phyloP scores from a whole-genome alignment of 1,140 invertebrate genomes.

The Phymastichus coffea region DNA sequence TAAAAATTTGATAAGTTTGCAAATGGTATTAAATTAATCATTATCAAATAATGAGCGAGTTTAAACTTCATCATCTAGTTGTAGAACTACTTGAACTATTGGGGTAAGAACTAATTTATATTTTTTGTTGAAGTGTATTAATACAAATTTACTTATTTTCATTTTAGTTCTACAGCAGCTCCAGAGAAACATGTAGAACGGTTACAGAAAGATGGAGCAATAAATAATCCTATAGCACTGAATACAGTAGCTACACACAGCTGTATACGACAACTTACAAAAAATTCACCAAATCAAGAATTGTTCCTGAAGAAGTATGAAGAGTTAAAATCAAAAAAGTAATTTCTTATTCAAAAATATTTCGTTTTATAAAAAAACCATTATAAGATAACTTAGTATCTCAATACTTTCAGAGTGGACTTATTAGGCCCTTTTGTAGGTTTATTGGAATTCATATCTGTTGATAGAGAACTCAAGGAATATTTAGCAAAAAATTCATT shows the following conservation, averaged over 20 bases:
- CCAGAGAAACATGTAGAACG: constrained; percentile 57
- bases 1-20: no score
- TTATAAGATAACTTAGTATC: constrained; percentile 3
- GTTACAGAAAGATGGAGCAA: constrained; percentile 51
- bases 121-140: background rate
- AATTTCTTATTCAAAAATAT: constrained; percentile 25
- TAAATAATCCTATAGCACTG: constrained; percentile 31
- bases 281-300: constrained; percentile 49
- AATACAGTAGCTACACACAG: constrained; percentile 48
- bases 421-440: constrained; percentile 56
- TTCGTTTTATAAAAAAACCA: background rate
- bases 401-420: constrained; percentile 53
- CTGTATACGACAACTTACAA: constrained; percentile 50
- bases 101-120: constrained; percentile 44
- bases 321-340: constrained; percentile 59
- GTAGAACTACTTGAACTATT: constrained; percentile 53
- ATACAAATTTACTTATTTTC: constrained; percentile 19
- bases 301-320: constrained; percentile 58
- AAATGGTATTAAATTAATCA: no score
- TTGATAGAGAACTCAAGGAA: constrained; percentile 54
- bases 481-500: constrained; percentile 48
- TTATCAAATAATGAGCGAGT: constrained; percentile 56
- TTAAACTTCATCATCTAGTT: constrained; percentile 56
- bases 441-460: constrained; percentile 54
- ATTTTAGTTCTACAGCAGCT: constrained; percentile 47